A percentile compares a stretch with the other conserved stretches of the same genome.
Evolutionary conservation across 2,113 vertebrate genomes (phyloP).

Genomic region (Halcyon malimbica): DNA sequence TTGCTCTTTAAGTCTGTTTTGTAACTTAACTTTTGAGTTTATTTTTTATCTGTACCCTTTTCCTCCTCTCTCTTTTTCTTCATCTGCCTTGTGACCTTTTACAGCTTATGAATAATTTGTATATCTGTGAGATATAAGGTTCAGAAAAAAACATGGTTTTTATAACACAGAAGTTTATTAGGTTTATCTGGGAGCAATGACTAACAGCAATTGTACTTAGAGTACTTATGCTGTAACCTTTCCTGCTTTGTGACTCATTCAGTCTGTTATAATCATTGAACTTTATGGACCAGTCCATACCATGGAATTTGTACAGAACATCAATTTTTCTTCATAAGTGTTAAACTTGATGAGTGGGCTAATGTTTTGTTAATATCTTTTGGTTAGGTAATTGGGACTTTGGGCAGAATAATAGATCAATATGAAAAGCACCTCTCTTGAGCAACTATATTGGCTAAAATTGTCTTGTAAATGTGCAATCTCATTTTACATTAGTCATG

Average conservation of each 20-base stretch:
- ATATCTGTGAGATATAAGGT: not conserved
- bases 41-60: conserved; percentile 36
- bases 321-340: not conserved
- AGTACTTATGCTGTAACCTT: conserved; percentile 1
- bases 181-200: conserved; percentile 1
- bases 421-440: not conserved
- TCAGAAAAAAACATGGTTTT: not conserved
- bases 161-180: not conserved
- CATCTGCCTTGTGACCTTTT: conserved; percentile 47
- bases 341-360: not conserved
- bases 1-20: not conserved
- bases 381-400: not conserved
- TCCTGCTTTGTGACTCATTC: not conserved
- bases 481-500: conserved; percentile 54
- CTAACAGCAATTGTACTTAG: conserved; percentile 1
- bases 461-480: not conserved
- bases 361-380: conserved; percentile 1
- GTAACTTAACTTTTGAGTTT: conserved; percentile 20
- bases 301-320: not conserved
- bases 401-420: not conserved
- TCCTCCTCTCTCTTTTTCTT: not conserved
- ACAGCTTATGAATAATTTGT: conserved; percentile 63
- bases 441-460: not conserved
- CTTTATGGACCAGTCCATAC: not conserved
- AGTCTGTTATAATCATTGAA: not conserved